Evolutionary conservation across 1,140 invertebrate species (phyloP).

Genomic region (Cotesia glomerata): DNA sequence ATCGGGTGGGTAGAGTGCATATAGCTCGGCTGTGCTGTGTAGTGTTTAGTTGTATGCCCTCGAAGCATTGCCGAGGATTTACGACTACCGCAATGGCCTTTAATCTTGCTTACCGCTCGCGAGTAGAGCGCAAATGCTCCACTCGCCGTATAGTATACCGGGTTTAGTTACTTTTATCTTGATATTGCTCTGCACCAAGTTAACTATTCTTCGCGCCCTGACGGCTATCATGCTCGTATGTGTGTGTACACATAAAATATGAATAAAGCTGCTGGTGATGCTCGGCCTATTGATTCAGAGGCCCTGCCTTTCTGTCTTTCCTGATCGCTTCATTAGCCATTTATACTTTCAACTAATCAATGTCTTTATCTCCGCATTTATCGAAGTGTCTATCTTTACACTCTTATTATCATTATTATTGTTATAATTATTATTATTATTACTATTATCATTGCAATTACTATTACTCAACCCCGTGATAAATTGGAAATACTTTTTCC

Average conservation of each 20-base stretch:
- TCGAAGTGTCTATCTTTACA: not conserved
- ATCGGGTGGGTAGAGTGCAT: not conserved
- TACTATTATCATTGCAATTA: not conserved
- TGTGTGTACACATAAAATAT: not conserved
- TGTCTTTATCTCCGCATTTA: not conserved
- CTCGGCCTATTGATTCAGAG: not conserved
- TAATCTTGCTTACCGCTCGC: constrained; percentile 34
- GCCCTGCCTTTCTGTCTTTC: not conserved
- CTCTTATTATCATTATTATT: not conserved
- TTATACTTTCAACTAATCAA: not conserved
- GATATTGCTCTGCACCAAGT: constrained; percentile 17
- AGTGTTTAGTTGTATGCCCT: constrained; percentile 10
- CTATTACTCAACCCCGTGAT: too few relatives aligned
- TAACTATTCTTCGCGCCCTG: constrained; percentile 20
- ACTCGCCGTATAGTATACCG: not conserved
- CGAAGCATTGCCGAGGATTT: constrained; percentile 35
- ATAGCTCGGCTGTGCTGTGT: not conserved
- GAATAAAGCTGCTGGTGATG: not conserved
- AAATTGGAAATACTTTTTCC: not conserved
- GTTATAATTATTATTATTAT: not conserved
- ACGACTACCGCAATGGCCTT: constrained; percentile 34
- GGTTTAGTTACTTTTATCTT: constrained; percentile 22
- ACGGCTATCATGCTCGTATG: not conserved
- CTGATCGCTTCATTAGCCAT: constrained; percentile 19
- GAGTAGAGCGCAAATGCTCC: constrained; percentile 22